Conservation (phyloP, 2,113 vertebrate genomes). For the Nansenia antarctica region DNA sequence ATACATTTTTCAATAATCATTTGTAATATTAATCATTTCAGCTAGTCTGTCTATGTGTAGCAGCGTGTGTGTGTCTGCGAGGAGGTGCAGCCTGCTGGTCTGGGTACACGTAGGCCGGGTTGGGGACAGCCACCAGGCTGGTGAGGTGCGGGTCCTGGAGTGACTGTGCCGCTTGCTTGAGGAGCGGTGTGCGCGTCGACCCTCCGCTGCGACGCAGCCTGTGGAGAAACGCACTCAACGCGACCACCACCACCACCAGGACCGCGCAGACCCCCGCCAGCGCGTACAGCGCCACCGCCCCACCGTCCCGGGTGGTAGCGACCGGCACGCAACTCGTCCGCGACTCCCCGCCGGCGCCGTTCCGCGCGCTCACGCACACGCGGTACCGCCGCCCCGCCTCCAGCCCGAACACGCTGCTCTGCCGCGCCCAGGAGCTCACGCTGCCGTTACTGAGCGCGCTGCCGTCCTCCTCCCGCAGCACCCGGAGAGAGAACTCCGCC, state of each 20-base stretch:
- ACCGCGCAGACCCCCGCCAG: neutral
- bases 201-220: neutral
- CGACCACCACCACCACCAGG: neutral
- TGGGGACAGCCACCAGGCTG: slow-evolving; percentile 15
- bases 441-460: slow-evolving; percentile 10
- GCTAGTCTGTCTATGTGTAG: neutral
- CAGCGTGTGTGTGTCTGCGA: neutral
- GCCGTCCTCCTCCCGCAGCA: neutral
- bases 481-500: slow-evolving; percentile 6
- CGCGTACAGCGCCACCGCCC: neutral
- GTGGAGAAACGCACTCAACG: slow-evolving; percentile 5
- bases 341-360: neutral
- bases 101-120: neutral
- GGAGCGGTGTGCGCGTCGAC: neutral
- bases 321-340: slow-evolving; percentile 7
- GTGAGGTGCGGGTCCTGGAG: neutral
- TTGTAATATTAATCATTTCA: no score
- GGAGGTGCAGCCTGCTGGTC: neutral
- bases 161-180: neutral
- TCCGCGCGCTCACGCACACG: slow-evolving; percentile 10
- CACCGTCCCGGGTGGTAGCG: neutral
- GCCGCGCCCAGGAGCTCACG: slow-evolving; percentile 13
- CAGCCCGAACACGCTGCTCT: slow-evolving; percentile 13
- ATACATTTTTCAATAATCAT: no score
- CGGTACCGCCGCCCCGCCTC: neutral